phyloP scores from a whole-genome alignment of 2,888 invertebrate species.

The Phortica okadai region DNA sequence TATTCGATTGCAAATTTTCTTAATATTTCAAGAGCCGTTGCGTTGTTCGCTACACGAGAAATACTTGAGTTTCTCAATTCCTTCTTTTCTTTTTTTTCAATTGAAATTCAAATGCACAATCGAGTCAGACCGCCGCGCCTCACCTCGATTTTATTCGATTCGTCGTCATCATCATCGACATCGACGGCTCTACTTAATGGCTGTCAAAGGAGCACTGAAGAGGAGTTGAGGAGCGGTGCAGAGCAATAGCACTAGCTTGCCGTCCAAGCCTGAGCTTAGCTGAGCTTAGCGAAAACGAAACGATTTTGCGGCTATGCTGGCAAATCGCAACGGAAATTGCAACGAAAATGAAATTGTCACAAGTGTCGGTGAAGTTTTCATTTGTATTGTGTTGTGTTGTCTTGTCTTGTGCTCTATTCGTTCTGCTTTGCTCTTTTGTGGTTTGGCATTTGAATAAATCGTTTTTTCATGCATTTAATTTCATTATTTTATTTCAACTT shows the following conservation, averaged over 20 bases:
- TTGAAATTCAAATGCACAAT: conserved; percentile 27
- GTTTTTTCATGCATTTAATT: no score
- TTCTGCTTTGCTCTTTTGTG: not conserved
- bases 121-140: not conserved
- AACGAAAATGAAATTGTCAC: conserved; percentile 30
- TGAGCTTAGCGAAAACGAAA: not conserved
- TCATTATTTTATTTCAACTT: no score
- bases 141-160: not conserved
- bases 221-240: no score
- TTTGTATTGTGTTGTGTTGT: not conserved
- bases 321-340: conserved; percentile 24
- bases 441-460: no score
- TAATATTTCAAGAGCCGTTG: conserved; percentile 20
- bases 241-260: no score
- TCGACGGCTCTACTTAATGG: no score
- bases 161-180: not conserved
- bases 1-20: conserved; percentile 21
- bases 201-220: no score
- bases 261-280: not conserved
- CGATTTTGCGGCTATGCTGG: not conserved
- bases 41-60: not conserved
- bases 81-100: not conserved
- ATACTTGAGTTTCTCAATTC: conserved; percentile 21
- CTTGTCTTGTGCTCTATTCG: not conserved
- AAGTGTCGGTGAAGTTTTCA: conserved; percentile 3